Evolutionary conservation across 2,113 vertebrate genomes (phyloP).

Genomic region (Nibea coibor): DNA sequence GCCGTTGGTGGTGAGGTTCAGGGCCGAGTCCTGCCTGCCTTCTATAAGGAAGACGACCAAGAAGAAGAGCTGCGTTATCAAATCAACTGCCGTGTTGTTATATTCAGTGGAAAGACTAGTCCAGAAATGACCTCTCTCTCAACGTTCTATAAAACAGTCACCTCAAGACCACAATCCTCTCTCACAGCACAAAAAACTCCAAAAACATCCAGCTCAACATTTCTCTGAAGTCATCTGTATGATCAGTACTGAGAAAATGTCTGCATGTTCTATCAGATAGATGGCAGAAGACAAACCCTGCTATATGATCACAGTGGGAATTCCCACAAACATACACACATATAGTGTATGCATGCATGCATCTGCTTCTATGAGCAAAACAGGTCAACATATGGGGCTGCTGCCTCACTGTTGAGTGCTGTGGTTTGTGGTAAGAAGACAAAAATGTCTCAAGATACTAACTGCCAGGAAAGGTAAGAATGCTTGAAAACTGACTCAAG

Average conservation of each 20-base stretch:
- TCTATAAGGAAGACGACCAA: slow-evolving; percentile 72
- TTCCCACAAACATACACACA: slow-evolving; percentile 38
- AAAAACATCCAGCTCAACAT: slow-evolving; percentile 16
- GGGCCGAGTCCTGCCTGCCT: slow-evolving; percentile 87
- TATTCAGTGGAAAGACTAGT: not conserved
- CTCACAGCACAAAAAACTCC: not conserved
- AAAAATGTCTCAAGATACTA: slow-evolving; percentile 44
- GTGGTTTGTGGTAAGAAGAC: slow-evolving; percentile 64
- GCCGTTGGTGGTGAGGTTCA: slow-evolving; percentile 85
- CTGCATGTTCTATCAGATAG: slow-evolving; percentile 48
- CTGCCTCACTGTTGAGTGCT: slow-evolving; percentile 47
- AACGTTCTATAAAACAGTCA: not conserved
- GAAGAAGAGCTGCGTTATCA: not conserved
- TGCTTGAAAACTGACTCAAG: slow-evolving; percentile 19
- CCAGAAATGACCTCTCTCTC: not conserved
- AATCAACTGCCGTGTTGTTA: not conserved
- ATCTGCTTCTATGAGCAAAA: slow-evolving; percentile 39
- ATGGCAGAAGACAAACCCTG: slow-evolving; percentile 36
- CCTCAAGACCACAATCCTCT: not conserved
- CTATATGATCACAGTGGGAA: slow-evolving; percentile 63
- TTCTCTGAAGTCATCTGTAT: slow-evolving; percentile 51
- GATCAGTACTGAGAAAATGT: slow-evolving; percentile 55
- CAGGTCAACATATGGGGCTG: slow-evolving; percentile 52
- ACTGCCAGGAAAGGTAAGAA: slow-evolving; percentile 48
- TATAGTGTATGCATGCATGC: slow-evolving; percentile 13